A percentile compares a stretch with the other conserved stretches of the same genome.
phyloP scores from a whole-genome alignment of 2,888 invertebrate species.

The Campaea margaritaria region DNA sequence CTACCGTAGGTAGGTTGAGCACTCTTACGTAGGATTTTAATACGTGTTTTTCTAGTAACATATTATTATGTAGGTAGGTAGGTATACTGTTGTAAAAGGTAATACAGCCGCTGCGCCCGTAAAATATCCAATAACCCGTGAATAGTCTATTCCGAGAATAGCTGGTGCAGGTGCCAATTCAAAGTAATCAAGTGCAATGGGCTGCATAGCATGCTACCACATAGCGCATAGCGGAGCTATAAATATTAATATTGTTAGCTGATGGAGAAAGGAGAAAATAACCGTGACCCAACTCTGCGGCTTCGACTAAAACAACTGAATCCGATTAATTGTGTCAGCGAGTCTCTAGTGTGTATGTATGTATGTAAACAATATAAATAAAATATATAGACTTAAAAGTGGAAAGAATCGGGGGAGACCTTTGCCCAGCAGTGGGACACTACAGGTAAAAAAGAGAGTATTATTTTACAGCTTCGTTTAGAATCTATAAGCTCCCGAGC shows the following conservation, averaged over 20 bases:
- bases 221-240: constrained; percentile 12
- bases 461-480: too few relatives aligned
- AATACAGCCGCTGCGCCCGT: constrained; percentile 29
- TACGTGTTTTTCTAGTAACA: too few relatives aligned
- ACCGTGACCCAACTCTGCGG: not conserved
- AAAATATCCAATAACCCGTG: constrained; percentile 50
- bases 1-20: too few relatives aligned
- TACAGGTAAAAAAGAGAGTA: too few relatives aligned
- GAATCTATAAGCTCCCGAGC: too few relatives aligned
- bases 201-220: constrained; percentile 48
- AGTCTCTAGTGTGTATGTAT: not conserved
- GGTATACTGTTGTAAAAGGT: not conserved
- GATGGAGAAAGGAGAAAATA: constrained; percentile 3
- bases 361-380: too few relatives aligned
- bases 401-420: too few relatives aligned
- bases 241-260: constrained; percentile 19
- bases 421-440: too few relatives aligned
- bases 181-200: constrained; percentile 57
- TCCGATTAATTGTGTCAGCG: not conserved
- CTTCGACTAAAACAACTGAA: not conserved
- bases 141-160: constrained; percentile 61
- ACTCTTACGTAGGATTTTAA: not conserved
- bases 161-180: constrained; percentile 52
- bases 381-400: too few relatives aligned
- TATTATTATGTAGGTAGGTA: too few relatives aligned